Base-by-base conservation (phyloP, 2,113 vertebrate species). In the Chamaea fasciata region DNA sequence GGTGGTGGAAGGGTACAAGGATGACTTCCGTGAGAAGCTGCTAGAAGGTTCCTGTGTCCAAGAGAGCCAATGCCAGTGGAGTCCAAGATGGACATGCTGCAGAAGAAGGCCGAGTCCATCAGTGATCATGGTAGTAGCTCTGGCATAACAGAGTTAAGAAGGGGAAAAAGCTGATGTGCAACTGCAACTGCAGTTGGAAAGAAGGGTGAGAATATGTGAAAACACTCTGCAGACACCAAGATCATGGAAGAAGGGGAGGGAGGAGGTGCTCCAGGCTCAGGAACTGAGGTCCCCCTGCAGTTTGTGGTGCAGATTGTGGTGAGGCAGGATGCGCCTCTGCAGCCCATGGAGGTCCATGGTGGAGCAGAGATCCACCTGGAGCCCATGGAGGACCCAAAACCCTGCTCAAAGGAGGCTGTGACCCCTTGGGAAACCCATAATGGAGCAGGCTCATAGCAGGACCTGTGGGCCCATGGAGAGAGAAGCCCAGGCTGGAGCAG, bases 291-390 rank as follows among this genome's bases (percentile, higher is more conserved):
- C 14, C 3, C 35, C 31, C 50, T 42, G 27, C 35, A 31, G 21
- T 12, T 31, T 0, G 0, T 41, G 50, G 52, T 42, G 26, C 35
- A 33, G 22, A 10, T 31, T 0, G 0, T 42, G 50, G 52, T 26
- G 35, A 80, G 26, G 16, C 31, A 80, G 63, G 53, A 70, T 49
- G 50, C 35, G 17, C 14, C 15, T 31, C 21, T 35, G 42, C 18
- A 57, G 68, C 27, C 35, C 30, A 2, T 6, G 2, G 31, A 35
- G 16, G 6, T 56, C 30, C 35, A 15, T 21, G 30, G 30, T 30
- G 17, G 21, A 80, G 26, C 49, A 64, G 7, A 79, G 35, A 71
- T 19, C 41, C 24, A 24, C 26, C 31, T 35, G 42, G 21, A 73
- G 31, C 15, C 44, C 52, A 37, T 9, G 15, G 22, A 73, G 44